These are phyloP conservation scores for Ophion costatus DNA, from an alignment of 2,888 invertebrate genomes.

Conservation along the genomic window DNA sequence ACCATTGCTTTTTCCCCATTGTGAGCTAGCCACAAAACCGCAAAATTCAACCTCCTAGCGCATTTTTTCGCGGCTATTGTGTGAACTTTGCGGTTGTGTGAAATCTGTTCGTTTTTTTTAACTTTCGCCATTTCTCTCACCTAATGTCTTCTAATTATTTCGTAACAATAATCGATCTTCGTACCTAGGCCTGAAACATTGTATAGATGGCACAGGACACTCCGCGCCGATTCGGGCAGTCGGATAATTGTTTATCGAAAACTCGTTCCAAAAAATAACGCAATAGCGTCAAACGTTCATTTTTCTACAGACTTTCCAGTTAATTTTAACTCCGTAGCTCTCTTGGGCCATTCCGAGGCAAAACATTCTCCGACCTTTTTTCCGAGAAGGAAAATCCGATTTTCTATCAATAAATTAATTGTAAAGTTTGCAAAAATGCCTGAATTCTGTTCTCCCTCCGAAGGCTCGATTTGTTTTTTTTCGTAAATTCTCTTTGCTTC, in stretches of 20 bases:
- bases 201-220: neutral
- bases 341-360: no score
- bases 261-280: neutral
- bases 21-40: slow-evolving; percentile 38
- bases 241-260: neutral
- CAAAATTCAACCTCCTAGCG: slow-evolving; percentile 12
- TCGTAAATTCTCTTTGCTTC: neutral
- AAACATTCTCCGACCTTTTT: no score
- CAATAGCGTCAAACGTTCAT: neutral
- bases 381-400: neutral
- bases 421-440: neutral
- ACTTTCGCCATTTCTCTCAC: slow-evolving; percentile 19
- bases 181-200: neutral
- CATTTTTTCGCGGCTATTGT: slow-evolving; percentile 23
- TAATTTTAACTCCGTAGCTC: neutral
- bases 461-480: neutral
- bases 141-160: slow-evolving; percentile 37
- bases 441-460: neutral
- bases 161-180: neutral
- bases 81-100: slow-evolving; percentile 20
- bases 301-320: neutral
- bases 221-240: neutral
- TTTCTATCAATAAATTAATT: neutral
- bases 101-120: neutral
- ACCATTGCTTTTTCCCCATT: slow-evolving; percentile 9